Percentiles rank a stretch among this genome's conserved stretches.
These are phyloP conservation scores for Pollenia amentaria DNA, from an alignment of 2,888 invertebrate genomes.

Conservation along the genomic window DNA sequence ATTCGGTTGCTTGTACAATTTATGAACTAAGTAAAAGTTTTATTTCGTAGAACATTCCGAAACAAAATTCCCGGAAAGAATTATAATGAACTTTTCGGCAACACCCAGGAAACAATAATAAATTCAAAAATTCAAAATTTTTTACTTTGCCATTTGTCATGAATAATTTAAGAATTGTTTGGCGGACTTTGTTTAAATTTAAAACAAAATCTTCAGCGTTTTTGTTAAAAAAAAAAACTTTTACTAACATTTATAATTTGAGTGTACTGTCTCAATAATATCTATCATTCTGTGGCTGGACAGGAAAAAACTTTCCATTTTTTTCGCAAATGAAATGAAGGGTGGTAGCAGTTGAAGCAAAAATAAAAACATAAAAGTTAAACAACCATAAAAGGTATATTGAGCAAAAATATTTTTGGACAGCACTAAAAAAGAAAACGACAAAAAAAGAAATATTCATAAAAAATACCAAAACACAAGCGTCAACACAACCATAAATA, in stretches of 20 bases:
- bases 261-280: conserved; percentile 55
- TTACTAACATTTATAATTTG: conserved; percentile 34
- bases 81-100: no score
- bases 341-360: conserved; percentile 47
- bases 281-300: conserved; percentile 64
- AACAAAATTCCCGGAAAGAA: no score
- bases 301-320: conserved; percentile 14
- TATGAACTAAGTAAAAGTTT: no score
- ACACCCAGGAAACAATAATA: no score
- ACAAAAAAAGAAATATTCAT: conserved; percentile 38
- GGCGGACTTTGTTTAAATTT: no score
- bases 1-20: no score
- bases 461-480: conserved; percentile 52
- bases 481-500: conserved; percentile 60
- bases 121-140: no score
- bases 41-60: no score
- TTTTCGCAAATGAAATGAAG: conserved; percentile 49
- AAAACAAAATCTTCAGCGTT: no score
- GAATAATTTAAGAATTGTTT: no score
- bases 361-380: conserved; percentile 65
- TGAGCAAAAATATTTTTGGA: conserved; percentile 69
- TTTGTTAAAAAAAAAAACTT: not conserved
- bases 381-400: conserved; percentile 72
- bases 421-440: conserved; percentile 43
- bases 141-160: no score